Base-by-base conservation (phyloP, 2,888 invertebrate species). In the Lasioglossum marginatum region DNA sequence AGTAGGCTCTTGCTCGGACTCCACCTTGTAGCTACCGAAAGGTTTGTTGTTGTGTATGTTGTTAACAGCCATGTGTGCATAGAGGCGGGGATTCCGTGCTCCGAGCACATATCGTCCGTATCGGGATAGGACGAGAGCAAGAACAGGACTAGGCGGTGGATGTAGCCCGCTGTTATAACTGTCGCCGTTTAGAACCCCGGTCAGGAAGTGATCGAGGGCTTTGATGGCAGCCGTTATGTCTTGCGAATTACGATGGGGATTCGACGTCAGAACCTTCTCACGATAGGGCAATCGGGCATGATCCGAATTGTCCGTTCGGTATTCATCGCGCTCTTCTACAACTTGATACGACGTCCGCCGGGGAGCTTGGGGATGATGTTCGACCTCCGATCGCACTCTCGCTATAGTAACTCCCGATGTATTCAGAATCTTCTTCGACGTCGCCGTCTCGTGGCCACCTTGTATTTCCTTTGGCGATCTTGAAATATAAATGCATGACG, bases 1-100 rank as follows among this genome's bases (percentile, higher is more conserved):
- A 70, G 76, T 82, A 10, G 91, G 83, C 57, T 86, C 85, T 12
- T 92, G 88, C 12, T 92, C 92, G 37, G 80, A 75, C 57, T 91
- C 89, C 52, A 89, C 77, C 77, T 97, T 97, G 92, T 97, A 97
- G 52, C 96, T 94, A 68, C 97, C 97, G 92, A 97, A 97, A 1
- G 97, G 97, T 92, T 96, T 96, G 92, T 96, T 97, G 91, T 97
- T 97, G 92, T 97, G 97, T 89, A 97, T 96, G 93, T 97, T 97
- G 92, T 97, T 97, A 12, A 96, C 96, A 31, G 97, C 97, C 89
- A 96, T 95, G 93, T 97, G 96, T 1, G 97, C 96, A 91, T 97
- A 97, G 43, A 92, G 83, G 73, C 90, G 87, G 12, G 92, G 89
- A 43, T 85, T 86, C 79, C 89, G 85, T 60, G 79, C 68, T 31